Evolutionary conservation across 2,113 vertebrate genomes (phyloP), one percentile per base, ranked within the genome.

Genomic region (Thunnus maccoyii): DNA sequence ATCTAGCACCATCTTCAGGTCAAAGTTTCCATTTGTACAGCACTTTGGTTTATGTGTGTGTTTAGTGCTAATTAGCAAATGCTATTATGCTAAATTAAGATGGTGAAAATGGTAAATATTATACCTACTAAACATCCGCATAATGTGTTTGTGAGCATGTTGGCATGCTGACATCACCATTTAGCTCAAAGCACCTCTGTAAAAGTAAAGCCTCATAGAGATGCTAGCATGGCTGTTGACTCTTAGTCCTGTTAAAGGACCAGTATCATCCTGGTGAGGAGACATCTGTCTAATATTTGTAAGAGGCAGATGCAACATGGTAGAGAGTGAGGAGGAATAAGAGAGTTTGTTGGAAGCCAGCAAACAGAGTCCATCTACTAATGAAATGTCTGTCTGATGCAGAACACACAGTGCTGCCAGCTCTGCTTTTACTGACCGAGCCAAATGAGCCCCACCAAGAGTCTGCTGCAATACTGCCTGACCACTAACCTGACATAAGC

Each of bases 321-420:
- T 16, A 27, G 58, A 25, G 20, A 58, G 17, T 48, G 48, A 60
- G 51, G 75, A 36, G 67, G 75, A 60, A 76, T 48, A 71, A 69
- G 58, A 64, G 61, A 11, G 57, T 83, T 79, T 80, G 62, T 83
- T 83, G 76, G 84, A 89, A 65, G 76, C 25, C 15, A 60, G 52
- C 54, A 60, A 72, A 71, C 63, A 20, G 83, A 90, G 87, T 79
- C 91, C 88, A 92, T 92, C 89, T 71, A 63, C 73, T 90, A 85
- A 91, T 93, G 88, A 93, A 90, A 89, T 73, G 89, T 78, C 87
- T 62, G 66, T 69, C 67, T 80, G 86, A 72, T 63, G 77, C 72
- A 72, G 86, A 88, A 91, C 87, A 83, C 52, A 25, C 61, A 27
- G 81, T 80, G 72, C 91, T 90, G 92, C 88, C 88, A 92, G 82